Conservation (phyloP, 2,888 invertebrate genomes). For the Hecatera dysodea region DNA sequence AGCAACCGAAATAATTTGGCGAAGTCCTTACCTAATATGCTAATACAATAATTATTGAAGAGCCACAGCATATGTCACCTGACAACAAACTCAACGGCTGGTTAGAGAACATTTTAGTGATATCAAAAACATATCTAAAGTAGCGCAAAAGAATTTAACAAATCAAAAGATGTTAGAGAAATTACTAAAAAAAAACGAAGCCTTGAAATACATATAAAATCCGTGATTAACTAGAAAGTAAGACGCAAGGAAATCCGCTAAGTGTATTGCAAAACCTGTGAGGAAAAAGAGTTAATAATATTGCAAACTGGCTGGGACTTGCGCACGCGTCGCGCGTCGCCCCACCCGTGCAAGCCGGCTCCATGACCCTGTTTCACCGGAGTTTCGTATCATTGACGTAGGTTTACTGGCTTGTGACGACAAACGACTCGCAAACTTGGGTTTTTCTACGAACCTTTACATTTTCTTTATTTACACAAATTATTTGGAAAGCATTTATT, state of each 20-base stretch:
- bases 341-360: background rate
- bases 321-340: conserved; percentile 50
- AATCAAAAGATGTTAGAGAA: background rate
- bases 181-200: background rate
- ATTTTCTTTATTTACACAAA: conserved; percentile 20
- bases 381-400: conserved; percentile 54
- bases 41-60: background rate
- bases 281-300: conserved; percentile 37
- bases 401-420: conserved; percentile 19
- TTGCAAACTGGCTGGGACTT: conserved; percentile 22
- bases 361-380: conserved; percentile 56
- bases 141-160: background rate
- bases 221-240: conserved; percentile 47
- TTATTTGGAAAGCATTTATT: conserved; percentile 35
- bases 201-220: conserved; percentile 30
- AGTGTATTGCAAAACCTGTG: conserved; percentile 37
- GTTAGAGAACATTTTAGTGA: background rate
- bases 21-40: conserved; percentile 8
- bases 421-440: conserved; percentile 39
- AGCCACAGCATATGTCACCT: background rate
- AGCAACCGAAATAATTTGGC: background rate
- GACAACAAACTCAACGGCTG: background rate
- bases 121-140: background rate
- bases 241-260: conserved; percentile 50
- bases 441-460: conserved; percentile 32